Conservation (phyloP, 2,113 vertebrate species). For the Oenanthe oenanthe region DNA sequence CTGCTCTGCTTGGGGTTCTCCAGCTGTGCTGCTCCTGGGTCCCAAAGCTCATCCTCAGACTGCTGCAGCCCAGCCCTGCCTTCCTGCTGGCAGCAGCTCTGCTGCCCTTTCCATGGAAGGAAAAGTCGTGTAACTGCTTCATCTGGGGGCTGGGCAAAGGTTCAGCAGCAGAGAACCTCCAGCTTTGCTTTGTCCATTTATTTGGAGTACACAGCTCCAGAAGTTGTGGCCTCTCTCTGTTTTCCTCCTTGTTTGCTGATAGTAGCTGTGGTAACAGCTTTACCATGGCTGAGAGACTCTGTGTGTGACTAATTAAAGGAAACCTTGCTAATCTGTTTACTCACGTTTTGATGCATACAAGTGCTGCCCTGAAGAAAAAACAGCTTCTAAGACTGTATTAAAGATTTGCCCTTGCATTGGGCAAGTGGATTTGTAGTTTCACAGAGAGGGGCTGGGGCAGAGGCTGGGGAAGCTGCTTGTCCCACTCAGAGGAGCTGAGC, state of each 20-base stretch:
- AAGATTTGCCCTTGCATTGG: background rate
- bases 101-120: background rate
- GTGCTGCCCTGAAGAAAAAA: background rate
- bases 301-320: background rate
- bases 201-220: background rate
- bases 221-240: background rate
- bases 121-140: background rate
- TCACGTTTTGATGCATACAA: background rate
- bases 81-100: background rate
- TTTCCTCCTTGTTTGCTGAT: constrained; percentile 11
- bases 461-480: no score
- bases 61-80: background rate
- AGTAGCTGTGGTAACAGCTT: background rate
- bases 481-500: fast-evolving
- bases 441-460: fast-evolving
- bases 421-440: fast-evolving
- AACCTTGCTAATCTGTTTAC: background rate
- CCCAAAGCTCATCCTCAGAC: background rate
- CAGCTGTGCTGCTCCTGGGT: no score
- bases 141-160: background rate
- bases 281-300: background rate
- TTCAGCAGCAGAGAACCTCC: background rate
- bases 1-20: background rate
- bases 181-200: background rate
- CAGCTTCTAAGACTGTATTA: background rate